Conservation (phyloP, 2,888 invertebrate genomes). For the Meta bourneti region DNA sequence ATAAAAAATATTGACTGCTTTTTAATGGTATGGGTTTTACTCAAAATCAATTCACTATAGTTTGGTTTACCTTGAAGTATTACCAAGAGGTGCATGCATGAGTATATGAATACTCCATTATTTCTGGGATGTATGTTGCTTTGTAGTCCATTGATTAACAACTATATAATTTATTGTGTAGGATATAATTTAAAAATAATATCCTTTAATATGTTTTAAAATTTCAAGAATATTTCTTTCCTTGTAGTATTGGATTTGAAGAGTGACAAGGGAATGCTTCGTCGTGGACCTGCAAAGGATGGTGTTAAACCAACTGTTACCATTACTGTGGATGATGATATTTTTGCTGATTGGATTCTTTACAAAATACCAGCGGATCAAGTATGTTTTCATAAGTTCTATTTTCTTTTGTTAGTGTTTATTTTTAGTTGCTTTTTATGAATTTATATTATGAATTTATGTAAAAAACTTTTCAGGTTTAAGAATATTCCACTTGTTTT, state of each 20-base stretch:
- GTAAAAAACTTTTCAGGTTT: no score
- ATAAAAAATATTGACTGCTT: no score
- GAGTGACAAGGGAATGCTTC: slow-evolving; percentile 85
- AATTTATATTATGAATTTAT: no score
- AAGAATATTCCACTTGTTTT: no score
- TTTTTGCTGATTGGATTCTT: slow-evolving; percentile 80
- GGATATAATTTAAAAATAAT: neutral
- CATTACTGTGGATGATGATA: slow-evolving; percentile 90
- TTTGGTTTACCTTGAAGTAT: no score
- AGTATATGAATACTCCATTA: neutral
- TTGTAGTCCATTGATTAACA: neutral
- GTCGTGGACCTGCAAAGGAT: slow-evolving; percentile 86
- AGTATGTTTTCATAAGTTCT: slow-evolving; percentile 31
- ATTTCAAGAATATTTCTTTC: neutral
- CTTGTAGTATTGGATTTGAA: slow-evolving; percentile 89
- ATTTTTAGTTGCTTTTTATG: neutral
- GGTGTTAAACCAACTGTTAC: slow-evolving; percentile 90
- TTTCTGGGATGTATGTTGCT: neutral
- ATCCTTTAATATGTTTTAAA: neutral
- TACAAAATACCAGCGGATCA: slow-evolving; percentile 64
- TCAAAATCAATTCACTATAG: no score
- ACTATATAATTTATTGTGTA: neutral
- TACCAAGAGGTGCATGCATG: no score
- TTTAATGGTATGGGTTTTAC: no score
- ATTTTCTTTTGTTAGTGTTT: neutral